phyloP scores from a whole-genome alignment of 64 coral and sea anemone species.

The Cladopsammia gracilis region DNA sequence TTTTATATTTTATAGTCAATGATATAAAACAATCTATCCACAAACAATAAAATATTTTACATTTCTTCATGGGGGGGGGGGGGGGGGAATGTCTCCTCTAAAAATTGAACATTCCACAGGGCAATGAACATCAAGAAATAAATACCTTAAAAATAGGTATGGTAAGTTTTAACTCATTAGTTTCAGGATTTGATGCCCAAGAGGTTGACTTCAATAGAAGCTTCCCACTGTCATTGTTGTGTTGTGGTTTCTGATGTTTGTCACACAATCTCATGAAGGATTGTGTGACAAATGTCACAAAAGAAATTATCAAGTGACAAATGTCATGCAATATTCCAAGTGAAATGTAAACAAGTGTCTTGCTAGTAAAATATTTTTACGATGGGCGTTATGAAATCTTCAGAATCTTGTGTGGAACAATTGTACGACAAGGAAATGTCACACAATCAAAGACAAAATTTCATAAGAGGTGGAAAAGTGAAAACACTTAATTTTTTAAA shows the following conservation, averaged over 20 bases:
- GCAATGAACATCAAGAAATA: not conserved
- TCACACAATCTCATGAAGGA: no score
- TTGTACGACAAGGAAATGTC: no score
- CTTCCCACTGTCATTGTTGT: not conserved
- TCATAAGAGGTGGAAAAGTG: no score
- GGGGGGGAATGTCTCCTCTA: not conserved
- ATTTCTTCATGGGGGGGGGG: not conserved
- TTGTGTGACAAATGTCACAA: no score
- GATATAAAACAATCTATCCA: constrained; percentile 39
- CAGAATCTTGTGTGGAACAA: no score
- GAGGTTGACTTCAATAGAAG: no score
- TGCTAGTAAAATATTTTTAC: no score
- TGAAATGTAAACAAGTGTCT: no score
- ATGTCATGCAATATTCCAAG: no score
- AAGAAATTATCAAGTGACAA: no score
- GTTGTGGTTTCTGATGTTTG: not conserved
- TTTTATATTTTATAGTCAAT: constrained; percentile 34
- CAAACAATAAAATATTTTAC: constrained; percentile 58
- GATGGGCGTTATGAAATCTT: no score
- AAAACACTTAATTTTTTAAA: not conserved
- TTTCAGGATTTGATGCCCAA: not conserved
- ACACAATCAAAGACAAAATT: not conserved
- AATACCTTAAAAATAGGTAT: not conserved
- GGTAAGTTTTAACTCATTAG: not conserved
- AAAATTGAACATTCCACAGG: constrained; percentile 28